Evolutionary conservation across 2,797 vertebrate genomes (phyloP).

Genomic region (Hypotaenidia okinawae): DNA sequence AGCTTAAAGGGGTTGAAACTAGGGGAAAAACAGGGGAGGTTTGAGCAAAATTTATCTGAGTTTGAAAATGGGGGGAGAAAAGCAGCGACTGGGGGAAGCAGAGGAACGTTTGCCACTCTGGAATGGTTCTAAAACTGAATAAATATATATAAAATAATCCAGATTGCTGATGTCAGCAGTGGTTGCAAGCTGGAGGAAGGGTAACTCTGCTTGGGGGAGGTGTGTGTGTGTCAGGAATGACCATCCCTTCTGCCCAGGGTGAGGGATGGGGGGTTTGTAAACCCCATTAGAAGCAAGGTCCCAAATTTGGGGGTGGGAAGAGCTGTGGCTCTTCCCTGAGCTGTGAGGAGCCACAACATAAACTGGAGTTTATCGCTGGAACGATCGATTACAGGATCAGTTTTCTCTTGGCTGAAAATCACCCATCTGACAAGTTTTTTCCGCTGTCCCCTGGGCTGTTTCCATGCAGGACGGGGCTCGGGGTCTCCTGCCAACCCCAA

Average conservation of each 20-base stretch:
- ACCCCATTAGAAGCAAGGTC: accelerated
- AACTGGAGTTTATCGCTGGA: accelerated
- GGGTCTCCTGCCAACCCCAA: not conserved
- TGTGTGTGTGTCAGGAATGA: accelerated
- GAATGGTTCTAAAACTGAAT: not conserved
- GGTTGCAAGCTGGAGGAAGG: not conserved
- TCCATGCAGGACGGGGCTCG: not conserved
- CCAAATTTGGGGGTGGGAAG: accelerated
- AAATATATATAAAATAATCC: not conserved
- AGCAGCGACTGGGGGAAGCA: not conserved
- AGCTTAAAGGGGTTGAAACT: not conserved
- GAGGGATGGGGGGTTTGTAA: accelerated
- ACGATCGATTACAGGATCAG: accelerated
- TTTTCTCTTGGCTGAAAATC: not conserved
- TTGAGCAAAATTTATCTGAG: not conserved
- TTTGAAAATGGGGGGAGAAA: not conserved
- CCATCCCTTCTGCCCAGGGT: accelerated
- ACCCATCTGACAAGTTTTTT: not conserved
- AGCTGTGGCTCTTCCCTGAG: no score
- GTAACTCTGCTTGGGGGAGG: not conserved
- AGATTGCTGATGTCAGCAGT: accelerated
- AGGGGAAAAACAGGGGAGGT: not conserved
- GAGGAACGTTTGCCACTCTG: not conserved
- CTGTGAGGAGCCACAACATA: no score
- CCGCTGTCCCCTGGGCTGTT: accelerated